phyloP scores from a whole-genome alignment of 2,797 vertebrate species.

The Crax fasciolata region DNA sequence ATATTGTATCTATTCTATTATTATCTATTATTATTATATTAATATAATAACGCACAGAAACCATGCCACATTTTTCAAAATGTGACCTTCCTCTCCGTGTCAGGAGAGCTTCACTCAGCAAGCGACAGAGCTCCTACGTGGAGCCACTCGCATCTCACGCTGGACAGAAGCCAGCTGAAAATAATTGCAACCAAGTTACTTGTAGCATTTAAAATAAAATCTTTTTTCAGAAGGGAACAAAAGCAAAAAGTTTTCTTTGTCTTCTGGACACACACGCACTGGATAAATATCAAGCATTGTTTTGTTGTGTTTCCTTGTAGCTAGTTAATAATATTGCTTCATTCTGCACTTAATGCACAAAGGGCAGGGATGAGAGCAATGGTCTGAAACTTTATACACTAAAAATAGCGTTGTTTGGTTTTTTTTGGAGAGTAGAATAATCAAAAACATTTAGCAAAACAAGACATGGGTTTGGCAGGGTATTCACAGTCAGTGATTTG shows the following conservation, averaged over 20 bases:
- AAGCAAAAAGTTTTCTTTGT: neutral
- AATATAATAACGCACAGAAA: neutral
- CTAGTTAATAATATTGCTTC: slow-evolving; percentile 34
- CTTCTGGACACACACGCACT: neutral
- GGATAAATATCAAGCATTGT: slow-evolving; percentile 1
- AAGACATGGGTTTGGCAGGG: slow-evolving; percentile 22
- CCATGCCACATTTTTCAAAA: neutral
- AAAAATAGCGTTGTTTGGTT: slow-evolving; percentile 60
- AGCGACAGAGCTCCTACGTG: neutral
- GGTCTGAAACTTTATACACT: slow-evolving; percentile 15
- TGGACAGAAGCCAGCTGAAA: neutral
- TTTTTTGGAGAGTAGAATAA: neutral
- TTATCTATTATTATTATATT: no score
- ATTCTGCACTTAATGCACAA: slow-evolving; percentile 10
- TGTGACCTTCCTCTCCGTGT: neutral
- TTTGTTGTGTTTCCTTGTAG: slow-evolving; percentile 40
- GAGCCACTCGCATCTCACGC: neutral
- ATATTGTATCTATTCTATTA: neutral
- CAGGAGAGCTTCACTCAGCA: neutral
- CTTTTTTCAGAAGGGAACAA: neutral
- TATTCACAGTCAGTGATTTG: neutral
- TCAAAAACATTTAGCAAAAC: slow-evolving; percentile 29
- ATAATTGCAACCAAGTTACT: neutral
- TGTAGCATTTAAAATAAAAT: neutral
- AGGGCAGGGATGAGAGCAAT: neutral